These are phyloP conservation scores for Vanessa atalanta DNA, from an alignment of 1,140 invertebrate species.

Conservation along the genomic window DNA sequence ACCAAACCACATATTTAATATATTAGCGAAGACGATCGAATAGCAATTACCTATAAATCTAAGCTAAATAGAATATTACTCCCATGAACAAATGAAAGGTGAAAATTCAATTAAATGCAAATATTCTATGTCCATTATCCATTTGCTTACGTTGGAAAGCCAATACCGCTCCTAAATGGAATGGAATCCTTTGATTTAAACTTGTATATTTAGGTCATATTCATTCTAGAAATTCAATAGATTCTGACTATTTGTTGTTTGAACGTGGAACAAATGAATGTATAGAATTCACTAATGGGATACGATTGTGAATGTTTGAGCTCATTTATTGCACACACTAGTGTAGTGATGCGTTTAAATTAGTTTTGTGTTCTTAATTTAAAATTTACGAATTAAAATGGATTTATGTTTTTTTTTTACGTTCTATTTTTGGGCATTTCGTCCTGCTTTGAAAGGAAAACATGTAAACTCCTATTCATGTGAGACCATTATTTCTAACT, in stretches of 20 bases:
- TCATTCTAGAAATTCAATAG: not conserved
- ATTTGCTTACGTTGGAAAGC: not conserved
- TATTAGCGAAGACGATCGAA: too few species aligned
- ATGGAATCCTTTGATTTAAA: conserved; percentile 15
- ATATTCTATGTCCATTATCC: not conserved
- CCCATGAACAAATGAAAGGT: not conserved
- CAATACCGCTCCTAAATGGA: conserved; percentile 2
- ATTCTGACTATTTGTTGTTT: not conserved
- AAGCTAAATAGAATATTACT: too few species aligned
- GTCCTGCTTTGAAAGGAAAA: too few species aligned
- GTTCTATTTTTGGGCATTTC: too few species aligned
- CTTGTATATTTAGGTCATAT: conserved; percentile 6
- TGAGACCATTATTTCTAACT: too few species aligned
- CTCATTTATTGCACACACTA: not conserved
- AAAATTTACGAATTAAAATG: too few species aligned
- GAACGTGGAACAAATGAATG: not conserved
- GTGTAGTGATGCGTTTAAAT: not conserved
- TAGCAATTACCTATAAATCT: too few species aligned
- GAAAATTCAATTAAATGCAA: not conserved
- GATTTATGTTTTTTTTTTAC: too few species aligned
- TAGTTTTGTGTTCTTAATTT: not conserved
- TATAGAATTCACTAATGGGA: not conserved
- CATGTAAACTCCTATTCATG: too few species aligned
- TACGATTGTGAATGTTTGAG: not conserved
- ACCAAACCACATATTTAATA: too few species aligned